Evolutionary conservation across 2,113 vertebrate species (phyloP).

Genomic region (Cyanocitta stelleri): DNA sequence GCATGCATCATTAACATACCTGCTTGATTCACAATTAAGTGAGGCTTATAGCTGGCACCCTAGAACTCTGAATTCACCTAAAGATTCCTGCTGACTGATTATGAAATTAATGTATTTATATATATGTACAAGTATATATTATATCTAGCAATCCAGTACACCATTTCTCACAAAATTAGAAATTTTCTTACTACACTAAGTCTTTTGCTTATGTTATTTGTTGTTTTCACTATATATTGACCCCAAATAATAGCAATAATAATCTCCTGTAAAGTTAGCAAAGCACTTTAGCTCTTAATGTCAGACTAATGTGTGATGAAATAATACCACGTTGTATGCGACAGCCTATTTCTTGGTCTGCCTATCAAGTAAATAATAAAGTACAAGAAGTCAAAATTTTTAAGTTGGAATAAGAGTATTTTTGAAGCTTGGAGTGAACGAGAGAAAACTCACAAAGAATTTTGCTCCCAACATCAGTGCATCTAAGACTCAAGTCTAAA

Average conservation of each 20-base stretch:
- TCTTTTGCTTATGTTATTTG: not conserved
- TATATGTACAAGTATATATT: not conserved
- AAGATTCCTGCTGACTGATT: not conserved
- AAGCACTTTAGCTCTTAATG: not conserved
- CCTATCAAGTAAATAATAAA: not conserved
- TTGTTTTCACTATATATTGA: not conserved
- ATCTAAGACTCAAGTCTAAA: not conserved
- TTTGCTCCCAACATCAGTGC: not conserved
- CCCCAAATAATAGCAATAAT: not conserved
- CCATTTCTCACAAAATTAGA: not conserved
- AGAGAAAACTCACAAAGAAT: not conserved
- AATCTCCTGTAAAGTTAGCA: not conserved
- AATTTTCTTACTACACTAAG: not conserved
- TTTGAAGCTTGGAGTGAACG: not conserved
- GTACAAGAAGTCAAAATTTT: not conserved
- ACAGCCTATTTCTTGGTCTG: not conserved
- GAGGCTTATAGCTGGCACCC: not conserved
- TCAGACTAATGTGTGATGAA: not conserved
- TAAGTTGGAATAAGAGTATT: not conserved
- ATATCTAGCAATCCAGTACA: not conserved
- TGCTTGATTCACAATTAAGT: not conserved
- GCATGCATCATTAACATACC: not conserved
- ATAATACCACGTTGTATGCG: rapidly evolving
- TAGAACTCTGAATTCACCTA: not conserved
- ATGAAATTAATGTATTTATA: not conserved